Evolutionary conservation across 1,140 invertebrate species (phyloP).

Genomic region (Eubasilissa regina): DNA sequence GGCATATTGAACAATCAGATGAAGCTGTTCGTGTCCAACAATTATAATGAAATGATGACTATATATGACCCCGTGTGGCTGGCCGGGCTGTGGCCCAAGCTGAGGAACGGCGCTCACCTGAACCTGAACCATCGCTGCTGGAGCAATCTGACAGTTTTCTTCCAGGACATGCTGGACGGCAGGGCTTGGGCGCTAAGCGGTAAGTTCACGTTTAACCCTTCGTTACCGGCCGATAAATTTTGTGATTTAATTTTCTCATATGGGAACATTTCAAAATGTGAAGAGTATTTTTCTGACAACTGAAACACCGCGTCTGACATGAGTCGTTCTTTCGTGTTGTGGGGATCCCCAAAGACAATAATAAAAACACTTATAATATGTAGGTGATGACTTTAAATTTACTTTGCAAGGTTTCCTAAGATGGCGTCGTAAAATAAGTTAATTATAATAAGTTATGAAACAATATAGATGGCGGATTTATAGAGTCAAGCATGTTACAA

Average conservation of each 20-base stretch:
- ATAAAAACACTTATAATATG: too few species aligned
- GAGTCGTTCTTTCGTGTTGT: too few species aligned
- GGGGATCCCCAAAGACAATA: too few species aligned
- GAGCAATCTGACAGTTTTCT: slow-evolving; percentile 66
- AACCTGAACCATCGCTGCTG: slow-evolving; percentile 64
- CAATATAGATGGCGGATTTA: too few species aligned
- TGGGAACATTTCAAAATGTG: not conserved
- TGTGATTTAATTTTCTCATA: not conserved
- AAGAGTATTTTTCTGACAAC: not conserved
- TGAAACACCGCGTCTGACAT: too few species aligned
- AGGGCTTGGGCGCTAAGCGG: slow-evolving; percentile 68
- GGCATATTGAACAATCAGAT: slow-evolving; percentile 30
- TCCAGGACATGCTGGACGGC: slow-evolving; percentile 67
- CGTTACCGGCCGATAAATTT: not conserved
- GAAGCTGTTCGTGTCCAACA: slow-evolving; percentile 53
- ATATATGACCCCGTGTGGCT: slow-evolving; percentile 69
- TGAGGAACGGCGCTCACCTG: slow-evolving; percentile 69
- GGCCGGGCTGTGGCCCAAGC: slow-evolving; percentile 69
- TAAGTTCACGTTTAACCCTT: slow-evolving; percentile 51
- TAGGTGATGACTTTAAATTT: too few species aligned
- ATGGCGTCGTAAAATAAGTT: too few species aligned
- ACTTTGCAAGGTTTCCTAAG: too few species aligned
- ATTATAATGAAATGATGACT: slow-evolving; percentile 66
- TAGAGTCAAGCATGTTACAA: too few species aligned
- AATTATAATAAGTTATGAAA: too few species aligned